phyloP scores from a whole-genome alignment of 2,888 invertebrate genomes.

The Pyrocoelia pectoralis region DNA sequence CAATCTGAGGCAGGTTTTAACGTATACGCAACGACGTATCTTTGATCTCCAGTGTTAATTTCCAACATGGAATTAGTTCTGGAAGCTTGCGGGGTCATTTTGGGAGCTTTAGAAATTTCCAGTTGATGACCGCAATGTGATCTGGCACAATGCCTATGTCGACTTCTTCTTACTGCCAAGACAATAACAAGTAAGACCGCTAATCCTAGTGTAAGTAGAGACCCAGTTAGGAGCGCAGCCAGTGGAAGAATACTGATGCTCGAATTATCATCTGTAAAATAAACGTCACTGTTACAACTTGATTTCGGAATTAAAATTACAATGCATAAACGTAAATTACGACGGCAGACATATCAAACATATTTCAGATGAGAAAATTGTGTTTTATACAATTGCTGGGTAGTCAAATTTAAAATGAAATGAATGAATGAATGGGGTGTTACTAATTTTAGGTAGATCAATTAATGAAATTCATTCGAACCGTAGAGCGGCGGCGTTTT shows the following conservation, averaged over 20 bases:
- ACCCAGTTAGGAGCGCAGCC: slow-evolving; percentile 73
- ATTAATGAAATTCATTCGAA: background rate
- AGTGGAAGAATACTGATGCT: slow-evolving; percentile 76
- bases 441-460: slow-evolving; percentile 8
- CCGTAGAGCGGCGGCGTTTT: background rate
- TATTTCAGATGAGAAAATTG: background rate
- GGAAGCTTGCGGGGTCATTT: slow-evolving; percentile 58
- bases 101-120: slow-evolving; percentile 62
- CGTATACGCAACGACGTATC: slow-evolving; percentile 87
- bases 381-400: background rate
- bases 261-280: slow-evolving; percentile 70
- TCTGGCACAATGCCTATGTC: slow-evolving; percentile 58
- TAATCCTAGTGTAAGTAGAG: slow-evolving; percentile 70
- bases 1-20: slow-evolving; percentile 70
- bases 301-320: too few species aligned
- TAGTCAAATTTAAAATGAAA: background rate
- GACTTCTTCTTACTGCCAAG: slow-evolving; percentile 69
- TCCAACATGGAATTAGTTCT: slow-evolving; percentile 68
- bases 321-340: too few species aligned
- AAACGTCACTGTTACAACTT: slow-evolving; percentile 9
- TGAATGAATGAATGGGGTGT: background rate
- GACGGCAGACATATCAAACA: background rate
- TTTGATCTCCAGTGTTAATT: slow-evolving; percentile 82
- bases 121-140: slow-evolving; percentile 58
- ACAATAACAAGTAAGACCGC: slow-evolving; percentile 71